Percentiles rank a stretch among this genome's conserved stretches.
Evolutionary conservation across 2,797 vertebrate species (phyloP).

Genomic region (Heterohyrax brucei): DNA sequence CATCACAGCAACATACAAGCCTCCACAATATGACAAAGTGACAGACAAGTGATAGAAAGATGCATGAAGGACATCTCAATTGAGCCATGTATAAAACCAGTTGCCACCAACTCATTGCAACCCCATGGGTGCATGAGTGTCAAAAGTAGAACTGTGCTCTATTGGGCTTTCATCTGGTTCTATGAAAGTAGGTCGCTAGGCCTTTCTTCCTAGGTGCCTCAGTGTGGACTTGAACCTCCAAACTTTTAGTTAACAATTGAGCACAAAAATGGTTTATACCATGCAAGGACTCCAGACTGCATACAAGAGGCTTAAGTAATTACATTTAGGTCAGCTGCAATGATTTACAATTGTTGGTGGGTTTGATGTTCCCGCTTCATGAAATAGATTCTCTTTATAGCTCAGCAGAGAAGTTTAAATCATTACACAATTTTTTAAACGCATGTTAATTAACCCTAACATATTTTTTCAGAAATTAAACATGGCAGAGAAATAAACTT

Average conservation of each 20-base stretch:
- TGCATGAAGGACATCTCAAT: not conserved
- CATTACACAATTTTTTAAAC: slow-evolving; percentile 13
- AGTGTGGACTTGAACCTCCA: too few relatives aligned
- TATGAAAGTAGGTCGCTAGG: too few relatives aligned
- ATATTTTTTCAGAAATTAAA: slow-evolving; percentile 60
- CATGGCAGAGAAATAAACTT: slow-evolving; percentile 53
- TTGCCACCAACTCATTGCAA: too few relatives aligned
- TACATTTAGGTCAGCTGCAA: not conserved
- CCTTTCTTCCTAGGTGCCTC: too few relatives aligned
- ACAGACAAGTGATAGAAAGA: not conserved
- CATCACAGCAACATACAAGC: too few relatives aligned
- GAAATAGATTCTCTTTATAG: slow-evolving; percentile 1
- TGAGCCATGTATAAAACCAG: not conserved
- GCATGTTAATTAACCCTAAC: not conserved
- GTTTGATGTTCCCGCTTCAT: not conserved
- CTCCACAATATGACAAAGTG: too few relatives aligned
- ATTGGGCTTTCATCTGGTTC: too few relatives aligned
- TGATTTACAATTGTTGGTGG: not conserved
- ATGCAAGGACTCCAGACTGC: too few relatives aligned
- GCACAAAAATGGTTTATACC: too few relatives aligned
- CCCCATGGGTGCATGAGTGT: too few relatives aligned
- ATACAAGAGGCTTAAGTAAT: not conserved
- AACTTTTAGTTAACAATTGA: too few relatives aligned
- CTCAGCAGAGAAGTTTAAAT: not conserved
- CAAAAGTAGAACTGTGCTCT: too few relatives aligned